Percentiles rank a stretch among this genome's conserved stretches.
These are phyloP conservation scores for Nematopogon swammerdamellus DNA, from an alignment of 2,888 invertebrate genomes.

Conservation along the genomic window DNA sequence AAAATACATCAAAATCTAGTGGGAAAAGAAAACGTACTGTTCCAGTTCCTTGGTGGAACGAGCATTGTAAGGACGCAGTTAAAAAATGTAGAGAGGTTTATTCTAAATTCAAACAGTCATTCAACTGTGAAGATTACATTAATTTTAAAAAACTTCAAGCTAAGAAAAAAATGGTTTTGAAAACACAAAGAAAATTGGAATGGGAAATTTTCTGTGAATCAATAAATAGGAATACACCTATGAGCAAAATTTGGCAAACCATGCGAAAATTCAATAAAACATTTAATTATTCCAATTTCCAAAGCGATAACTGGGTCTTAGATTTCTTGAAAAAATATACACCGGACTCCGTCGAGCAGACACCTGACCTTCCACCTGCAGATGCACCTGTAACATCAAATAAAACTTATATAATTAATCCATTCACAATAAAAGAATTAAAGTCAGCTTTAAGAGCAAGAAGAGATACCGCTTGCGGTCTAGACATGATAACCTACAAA, in stretches of 20 bases:
- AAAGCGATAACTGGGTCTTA: not conserved
- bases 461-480: slow-evolving; percentile 1
- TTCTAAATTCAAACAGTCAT: too few species aligned
- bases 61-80: slow-evolving; percentile 1
- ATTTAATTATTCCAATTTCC: not conserved
- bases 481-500: not conserved
- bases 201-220: not conserved
- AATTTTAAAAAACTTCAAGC: slow-evolving; percentile 3
- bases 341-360: not conserved
- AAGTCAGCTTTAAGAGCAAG: not conserved
- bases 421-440: not conserved
- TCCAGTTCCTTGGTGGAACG: slow-evolving; percentile 2
- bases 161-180: slow-evolving; percentile 1
- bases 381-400: not conserved
- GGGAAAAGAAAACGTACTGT: not conserved
- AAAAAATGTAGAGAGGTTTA: too few species aligned
- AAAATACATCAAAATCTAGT: too few species aligned
- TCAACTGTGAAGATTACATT: not conserved
- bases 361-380: not conserved
- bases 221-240: not conserved
- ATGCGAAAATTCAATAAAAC: not conserved
- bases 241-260: not conserved
- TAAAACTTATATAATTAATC: not conserved
- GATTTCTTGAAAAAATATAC: not conserved
- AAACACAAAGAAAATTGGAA: not conserved